Evolutionary conservation across 2,113 vertebrate species (phyloP).

Genomic region (Gallinago media): DNA sequence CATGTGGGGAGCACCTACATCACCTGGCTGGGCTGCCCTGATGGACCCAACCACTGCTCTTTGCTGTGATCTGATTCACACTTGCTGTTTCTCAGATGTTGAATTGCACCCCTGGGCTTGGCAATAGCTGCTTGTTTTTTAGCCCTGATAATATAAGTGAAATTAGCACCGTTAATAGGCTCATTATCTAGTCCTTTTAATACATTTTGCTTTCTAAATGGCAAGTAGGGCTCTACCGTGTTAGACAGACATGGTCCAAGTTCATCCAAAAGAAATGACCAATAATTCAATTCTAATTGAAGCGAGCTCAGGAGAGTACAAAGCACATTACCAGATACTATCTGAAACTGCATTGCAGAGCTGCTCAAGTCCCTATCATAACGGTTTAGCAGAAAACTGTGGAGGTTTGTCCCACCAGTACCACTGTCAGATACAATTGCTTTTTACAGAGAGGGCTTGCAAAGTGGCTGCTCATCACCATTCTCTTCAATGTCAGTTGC

Average conservation of each 20-base stretch:
- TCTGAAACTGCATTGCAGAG: conserved; percentile 51
- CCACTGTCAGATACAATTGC: conserved; percentile 7
- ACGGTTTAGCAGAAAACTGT: conserved; percentile 51
- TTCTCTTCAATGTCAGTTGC: conserved; percentile 52
- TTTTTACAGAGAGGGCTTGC: conserved; percentile 37
- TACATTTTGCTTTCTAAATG: neutral
- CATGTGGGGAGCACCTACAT: neutral
- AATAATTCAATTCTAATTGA: neutral
- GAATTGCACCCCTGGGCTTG: neutral
- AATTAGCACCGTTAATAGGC: neutral
- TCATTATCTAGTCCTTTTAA: neutral
- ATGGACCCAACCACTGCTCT: neutral
- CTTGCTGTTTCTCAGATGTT: neutral
- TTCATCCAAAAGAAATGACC: neutral
- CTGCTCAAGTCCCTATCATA: conserved; percentile 9
- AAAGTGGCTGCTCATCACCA: conserved; percentile 58
- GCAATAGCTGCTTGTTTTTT: neutral
- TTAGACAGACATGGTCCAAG: neutral
- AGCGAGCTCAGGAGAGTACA: neutral
- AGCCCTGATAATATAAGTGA: neutral
- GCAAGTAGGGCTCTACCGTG: neutral
- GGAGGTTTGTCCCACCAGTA: conserved; percentile 49
- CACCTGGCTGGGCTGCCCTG: neutral
- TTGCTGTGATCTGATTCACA: neutral
- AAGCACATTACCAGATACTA: neutral